Base-by-base conservation (phyloP, 2,113 vertebrate species). In the Phainopepla nitens region DNA sequence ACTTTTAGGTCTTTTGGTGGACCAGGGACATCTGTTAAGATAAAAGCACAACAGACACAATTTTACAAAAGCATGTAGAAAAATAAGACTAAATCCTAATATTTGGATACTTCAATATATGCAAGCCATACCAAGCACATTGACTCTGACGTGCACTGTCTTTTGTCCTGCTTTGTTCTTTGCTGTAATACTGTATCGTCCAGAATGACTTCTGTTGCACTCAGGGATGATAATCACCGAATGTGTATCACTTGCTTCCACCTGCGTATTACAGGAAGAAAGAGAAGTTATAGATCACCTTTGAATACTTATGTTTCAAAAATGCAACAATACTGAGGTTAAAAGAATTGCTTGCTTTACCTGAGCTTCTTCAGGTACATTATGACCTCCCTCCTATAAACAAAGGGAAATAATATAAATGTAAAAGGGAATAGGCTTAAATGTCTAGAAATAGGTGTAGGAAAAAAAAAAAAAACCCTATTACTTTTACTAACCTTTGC, bases 141-240 rank as follows among this genome's bases (percentile, higher is more conserved):
- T 98, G 91, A 99, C 99, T 96, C 98, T 97, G 94, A 99, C 93
- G 95, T 98, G 98, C 41, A 98, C 96, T 54, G 98, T 98, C 97
- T 99, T 99, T 97, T 99, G 99, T 95, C 99, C 99, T 78, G 99
- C 99, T 80, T 99, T 98, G 60, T 98, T 99, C 96, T 99, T 99
- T 25, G 99, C 99, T 45, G 98, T 99, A 97, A 99, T 98, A 78
- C 98, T 99, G 85, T 98, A 99, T 95, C 98, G 98, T 85, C 99
- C 99, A 49, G 98, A 97, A 95, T 99, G 99, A 93, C 96, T 97
- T 97, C 99, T 96, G 90, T 98, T 99, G 96, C 99, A 97, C 4
- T 98, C 98, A 6, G 99, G 98, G 94, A 99, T 99, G 73, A 95
- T 89, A 33, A 99, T 90, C 49, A 98, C 93, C 19, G 99, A 99